Percentiles rank a stretch among this genome's conserved stretches.
Conservation (phyloP, 1,140 invertebrate genomes). For the Panagrolaimus sp. region DNA sequence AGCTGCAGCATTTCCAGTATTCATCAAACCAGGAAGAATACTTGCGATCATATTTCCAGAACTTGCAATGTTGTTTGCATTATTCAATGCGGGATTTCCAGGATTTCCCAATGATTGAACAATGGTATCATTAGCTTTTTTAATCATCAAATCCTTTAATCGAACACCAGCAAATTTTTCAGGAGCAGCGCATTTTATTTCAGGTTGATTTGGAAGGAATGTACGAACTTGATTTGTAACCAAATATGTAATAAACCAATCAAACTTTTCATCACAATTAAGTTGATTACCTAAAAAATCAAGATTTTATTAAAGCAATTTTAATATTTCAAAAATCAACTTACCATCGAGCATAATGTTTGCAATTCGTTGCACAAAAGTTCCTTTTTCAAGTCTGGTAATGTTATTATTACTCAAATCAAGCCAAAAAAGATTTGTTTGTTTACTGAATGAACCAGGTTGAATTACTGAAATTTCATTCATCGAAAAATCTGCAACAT, state of each 20-base stretch:
- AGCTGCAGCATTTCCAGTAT: not conserved
- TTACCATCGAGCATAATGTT: conserved; percentile 52
- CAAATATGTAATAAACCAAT: conserved; percentile 53
- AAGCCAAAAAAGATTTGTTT: conserved; percentile 42
- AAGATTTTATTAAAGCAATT: not conserved
- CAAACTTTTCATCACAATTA: conserved; percentile 49
- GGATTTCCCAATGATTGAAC: conserved; percentile 29
- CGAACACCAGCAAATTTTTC: conserved; percentile 33
- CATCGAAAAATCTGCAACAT: conserved; percentile 39
- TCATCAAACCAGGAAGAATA: conserved; percentile 20
- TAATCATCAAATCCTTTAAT: conserved; percentile 54
- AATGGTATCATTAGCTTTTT: conserved; percentile 54
- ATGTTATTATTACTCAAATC: conserved; percentile 49
- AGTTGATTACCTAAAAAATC: conserved; percentile 49
- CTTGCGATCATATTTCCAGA: conserved; percentile 6
- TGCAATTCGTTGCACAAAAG: conserved; percentile 41
- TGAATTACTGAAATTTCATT: conserved; percentile 38
- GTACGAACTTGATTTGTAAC: conserved; percentile 51
- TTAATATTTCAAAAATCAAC: conserved; percentile 10
- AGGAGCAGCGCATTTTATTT: conserved; percentile 46
- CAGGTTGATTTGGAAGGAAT: conserved; percentile 47
- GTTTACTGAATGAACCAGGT: conserved; percentile 40
- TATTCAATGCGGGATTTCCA: not conserved
- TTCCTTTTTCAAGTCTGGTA: conserved; percentile 40
- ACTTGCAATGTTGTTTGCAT: not conserved